Evolutionary conservation across 2,113 vertebrate species (phyloP).

Genomic region (Cephalophus harveyi): DNA sequence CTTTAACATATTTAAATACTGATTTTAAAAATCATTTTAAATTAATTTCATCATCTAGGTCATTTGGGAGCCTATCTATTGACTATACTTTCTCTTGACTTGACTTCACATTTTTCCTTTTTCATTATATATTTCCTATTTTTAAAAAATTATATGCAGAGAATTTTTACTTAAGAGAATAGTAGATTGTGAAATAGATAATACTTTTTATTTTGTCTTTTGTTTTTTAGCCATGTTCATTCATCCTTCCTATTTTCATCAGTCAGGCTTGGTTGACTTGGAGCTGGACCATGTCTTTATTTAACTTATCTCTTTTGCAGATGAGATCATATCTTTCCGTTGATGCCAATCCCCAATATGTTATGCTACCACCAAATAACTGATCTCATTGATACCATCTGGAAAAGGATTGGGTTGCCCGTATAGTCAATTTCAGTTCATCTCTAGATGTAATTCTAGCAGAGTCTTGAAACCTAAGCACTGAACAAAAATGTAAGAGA

Average conservation of each 20-base stretch:
- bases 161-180: not conserved
- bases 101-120: not conserved
- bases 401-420: not conserved
- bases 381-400: not conserved
- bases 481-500: not conserved
- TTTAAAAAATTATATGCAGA: not conserved
- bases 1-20: not conserved
- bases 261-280: not conserved
- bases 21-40: not conserved
- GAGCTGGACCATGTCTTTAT: not conserved
- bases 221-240: not conserved
- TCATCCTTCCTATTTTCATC: not conserved
- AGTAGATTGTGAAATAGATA: not conserved
- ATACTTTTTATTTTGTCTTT: not conserved
- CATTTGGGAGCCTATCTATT: not conserved
- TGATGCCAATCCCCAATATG: not conserved
- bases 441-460: not conserved
- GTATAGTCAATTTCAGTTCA: not conserved
- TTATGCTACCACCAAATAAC: not conserved
- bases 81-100: not conserved
- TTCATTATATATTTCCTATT: not conserved
- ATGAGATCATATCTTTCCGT: not conserved
- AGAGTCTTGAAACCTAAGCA: not conserved
- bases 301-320: not conserved
- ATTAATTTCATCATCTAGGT: not conserved